These are phyloP conservation scores for Stigmatopora argus DNA, from an alignment of 2,113 vertebrate species.

Conservation along the genomic window DNA sequence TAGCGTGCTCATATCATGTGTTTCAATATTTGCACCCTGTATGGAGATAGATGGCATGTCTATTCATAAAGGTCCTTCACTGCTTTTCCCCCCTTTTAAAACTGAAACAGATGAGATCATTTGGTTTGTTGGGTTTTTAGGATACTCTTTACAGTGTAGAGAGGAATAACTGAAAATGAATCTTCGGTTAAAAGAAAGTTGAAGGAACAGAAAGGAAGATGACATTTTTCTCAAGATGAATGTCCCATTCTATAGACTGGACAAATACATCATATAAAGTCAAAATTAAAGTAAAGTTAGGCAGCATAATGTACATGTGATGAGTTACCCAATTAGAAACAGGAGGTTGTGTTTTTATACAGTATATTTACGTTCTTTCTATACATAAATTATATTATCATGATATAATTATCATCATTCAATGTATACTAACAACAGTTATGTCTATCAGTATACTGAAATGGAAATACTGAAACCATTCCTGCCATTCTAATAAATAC, in stretches of 20 bases:
- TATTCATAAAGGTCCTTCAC: conserved; percentile 32
- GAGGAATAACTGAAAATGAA: neutral
- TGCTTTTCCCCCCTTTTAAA: conserved; percentile 22
- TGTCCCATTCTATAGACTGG: too few species aligned
- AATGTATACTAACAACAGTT: neutral
- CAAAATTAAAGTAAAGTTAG: neutral
- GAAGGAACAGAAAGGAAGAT: neutral
- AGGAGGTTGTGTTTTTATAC: too few species aligned
- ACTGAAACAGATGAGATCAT: conserved; percentile 16
- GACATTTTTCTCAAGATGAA: too few species aligned
- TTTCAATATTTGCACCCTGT: conserved; percentile 51
- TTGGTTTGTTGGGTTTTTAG: conserved; percentile 13
- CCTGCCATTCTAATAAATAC: neutral
- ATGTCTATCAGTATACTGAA: neutral
- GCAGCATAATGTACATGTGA: too few species aligned
- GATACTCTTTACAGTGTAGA: neutral
- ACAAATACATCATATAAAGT: neutral
- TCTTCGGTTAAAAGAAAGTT: neutral
- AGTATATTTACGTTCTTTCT: too few species aligned
- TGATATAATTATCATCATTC: too few species aligned
- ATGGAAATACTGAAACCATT: neutral
- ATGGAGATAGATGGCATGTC: conserved; percentile 50
- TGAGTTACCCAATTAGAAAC: too few species aligned
- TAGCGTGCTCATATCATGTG: conserved; percentile 26
- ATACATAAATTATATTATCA: neutral